Evolutionary conservation across 1,140 invertebrate species (phyloP).

Genomic region (Gonioctena quinquepunctata): DNA sequence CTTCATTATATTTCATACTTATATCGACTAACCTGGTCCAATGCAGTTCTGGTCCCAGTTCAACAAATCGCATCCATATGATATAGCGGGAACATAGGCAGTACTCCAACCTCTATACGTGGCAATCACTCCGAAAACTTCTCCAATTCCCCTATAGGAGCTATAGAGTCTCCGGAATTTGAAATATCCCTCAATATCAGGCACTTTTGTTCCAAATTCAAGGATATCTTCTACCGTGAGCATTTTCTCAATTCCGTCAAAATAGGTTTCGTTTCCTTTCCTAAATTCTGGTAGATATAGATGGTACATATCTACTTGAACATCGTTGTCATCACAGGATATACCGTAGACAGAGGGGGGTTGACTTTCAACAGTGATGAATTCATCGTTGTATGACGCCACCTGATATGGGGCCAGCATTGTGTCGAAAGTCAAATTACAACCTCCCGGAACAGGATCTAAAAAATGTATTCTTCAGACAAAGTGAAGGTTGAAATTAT

Average conservation of each 20-base stretch:
- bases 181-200: conserved; percentile 9
- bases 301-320: conserved; percentile 66
- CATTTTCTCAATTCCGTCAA: conserved; percentile 65
- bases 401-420: conserved; percentile 68
- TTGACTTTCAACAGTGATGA: conserved; percentile 64
- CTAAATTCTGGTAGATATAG: conserved; percentile 65
- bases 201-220: conserved; percentile 63
- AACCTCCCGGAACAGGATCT: conserved; percentile 80
- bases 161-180: conserved; percentile 55
- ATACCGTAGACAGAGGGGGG: conserved; percentile 56
- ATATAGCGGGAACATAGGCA: conserved; percentile 68
- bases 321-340: conserved; percentile 49
- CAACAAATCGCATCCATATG: conserved; percentile 65
- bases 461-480: conserved; percentile 22
- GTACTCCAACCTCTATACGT: conserved; percentile 58
- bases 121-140: conserved; percentile 66
- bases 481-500: no score
- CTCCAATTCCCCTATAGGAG: conserved; percentile 67
- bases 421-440: conserved; percentile 72
- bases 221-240: conserved; percentile 63
- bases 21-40: conserved; percentile 57
- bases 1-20: no score
- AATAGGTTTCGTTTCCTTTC: conserved; percentile 63
- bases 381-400: conserved; percentile 57
- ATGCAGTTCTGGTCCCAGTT: conserved; percentile 56